Conservation (phyloP, 2,797 vertebrate species). For the Acanthiza pusilla region DNA sequence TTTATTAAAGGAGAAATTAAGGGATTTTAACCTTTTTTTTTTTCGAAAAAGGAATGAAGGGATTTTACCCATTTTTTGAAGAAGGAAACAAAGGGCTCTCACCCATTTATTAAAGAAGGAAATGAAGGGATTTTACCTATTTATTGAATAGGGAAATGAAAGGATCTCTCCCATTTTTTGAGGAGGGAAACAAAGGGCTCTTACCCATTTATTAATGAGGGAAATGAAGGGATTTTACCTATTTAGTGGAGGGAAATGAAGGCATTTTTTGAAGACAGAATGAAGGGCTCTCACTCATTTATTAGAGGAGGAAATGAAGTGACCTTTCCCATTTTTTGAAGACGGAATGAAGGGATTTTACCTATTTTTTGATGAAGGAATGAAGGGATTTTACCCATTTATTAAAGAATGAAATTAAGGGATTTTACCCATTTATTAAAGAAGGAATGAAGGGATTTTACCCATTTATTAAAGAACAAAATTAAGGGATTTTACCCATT, state of each 20-base stretch:
- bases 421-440: background rate
- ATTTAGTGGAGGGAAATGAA: too few relatives aligned
- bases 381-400: background rate
- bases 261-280: too few relatives aligned
- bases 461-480: background rate
- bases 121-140: background rate
- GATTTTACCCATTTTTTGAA: too few relatives aligned
- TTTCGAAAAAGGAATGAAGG: too few relatives aligned
- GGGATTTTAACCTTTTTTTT: too few relatives aligned
- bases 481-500: background rate
- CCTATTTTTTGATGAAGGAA: fast-evolving
- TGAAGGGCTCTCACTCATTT: background rate
- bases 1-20: fast-evolving
- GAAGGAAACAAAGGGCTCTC: background rate
- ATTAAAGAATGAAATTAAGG: fast-evolving
- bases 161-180: background rate
- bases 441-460: background rate
- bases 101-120: fast-evolving
- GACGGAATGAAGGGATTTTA: background rate
- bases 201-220: background rate
- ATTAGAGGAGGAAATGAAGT: fast-evolving
- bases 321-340: too few relatives aligned
- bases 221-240: background rate
- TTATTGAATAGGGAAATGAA: fast-evolving
- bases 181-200: background rate